phyloP scores from a whole-genome alignment of 37 sponge, comb jelly and placozoan species.

The Spongilla lacustris region DNA sequence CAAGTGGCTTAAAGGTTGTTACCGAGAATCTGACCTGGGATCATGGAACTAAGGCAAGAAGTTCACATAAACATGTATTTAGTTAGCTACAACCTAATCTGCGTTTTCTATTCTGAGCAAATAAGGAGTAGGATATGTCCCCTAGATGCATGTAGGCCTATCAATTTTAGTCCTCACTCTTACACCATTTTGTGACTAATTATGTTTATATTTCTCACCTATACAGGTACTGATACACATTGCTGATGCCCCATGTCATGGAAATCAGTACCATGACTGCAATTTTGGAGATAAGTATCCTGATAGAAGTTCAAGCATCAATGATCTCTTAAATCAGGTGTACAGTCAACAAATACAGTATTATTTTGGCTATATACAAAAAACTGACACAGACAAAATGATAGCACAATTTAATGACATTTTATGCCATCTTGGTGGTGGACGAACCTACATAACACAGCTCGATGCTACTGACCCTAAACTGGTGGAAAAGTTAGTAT shows the following conservation, averaged over 20 bases:
- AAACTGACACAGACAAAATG: constrained; percentile 27
- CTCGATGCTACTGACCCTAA: neutral
- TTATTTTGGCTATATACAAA: constrained; percentile 30
- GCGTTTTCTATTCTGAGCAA: too few species aligned
- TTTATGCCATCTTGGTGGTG: neutral
- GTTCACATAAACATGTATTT: neutral
- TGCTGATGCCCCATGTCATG: constrained; percentile 47
- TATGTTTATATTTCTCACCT: neutral
- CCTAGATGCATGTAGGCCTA: neutral
- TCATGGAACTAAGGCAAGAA: constrained; percentile 13
- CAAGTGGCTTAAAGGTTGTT: constrained; percentile 17
- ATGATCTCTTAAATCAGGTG: constrained; percentile 7
- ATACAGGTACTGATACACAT: constrained; percentile 38
- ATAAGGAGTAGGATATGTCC: too few species aligned
- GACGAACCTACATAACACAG: neutral
- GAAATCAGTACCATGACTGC: constrained; percentile 7
- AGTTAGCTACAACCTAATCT: too few species aligned
- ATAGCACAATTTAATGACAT: constrained; percentile 15
- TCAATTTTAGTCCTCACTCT: too few species aligned
- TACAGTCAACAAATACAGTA: constrained; percentile 14
- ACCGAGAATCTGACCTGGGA: constrained; percentile 15
- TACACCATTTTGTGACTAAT: too few species aligned
- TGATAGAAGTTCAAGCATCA: constrained; percentile 10
- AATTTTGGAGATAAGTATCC: constrained; percentile 12
- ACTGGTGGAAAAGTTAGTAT: constrained; percentile 3